Conservation (phyloP, 2,797 vertebrate species). For the Miichthys miiuy region DNA sequence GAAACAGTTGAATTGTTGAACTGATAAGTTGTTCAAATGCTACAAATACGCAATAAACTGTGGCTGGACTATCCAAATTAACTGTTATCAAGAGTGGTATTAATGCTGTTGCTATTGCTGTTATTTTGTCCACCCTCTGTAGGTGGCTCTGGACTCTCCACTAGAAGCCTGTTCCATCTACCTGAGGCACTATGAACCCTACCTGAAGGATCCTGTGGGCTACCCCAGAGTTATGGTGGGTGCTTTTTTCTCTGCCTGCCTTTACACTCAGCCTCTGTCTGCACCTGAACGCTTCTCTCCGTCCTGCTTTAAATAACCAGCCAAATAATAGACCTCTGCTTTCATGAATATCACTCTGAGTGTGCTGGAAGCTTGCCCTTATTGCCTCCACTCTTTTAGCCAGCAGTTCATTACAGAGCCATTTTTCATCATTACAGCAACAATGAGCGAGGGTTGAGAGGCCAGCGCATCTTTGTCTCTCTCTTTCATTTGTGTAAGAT, state of each 20-base stretch:
- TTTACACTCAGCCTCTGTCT: slow-evolving; percentile 1
- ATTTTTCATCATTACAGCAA: slow-evolving; percentile 79
- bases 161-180: slow-evolving; percentile 89
- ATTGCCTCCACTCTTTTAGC: slow-evolving; percentile 56
- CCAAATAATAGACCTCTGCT: slow-evolving; percentile 54
- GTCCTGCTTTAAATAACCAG: slow-evolving; percentile 53
- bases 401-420: slow-evolving; percentile 57
- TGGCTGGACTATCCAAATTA: too few relatives aligned
- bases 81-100: too few relatives aligned
- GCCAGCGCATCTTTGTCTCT: slow-evolving; percentile 56
- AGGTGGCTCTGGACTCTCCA: slow-evolving; percentile 92
- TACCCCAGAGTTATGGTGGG: slow-evolving; percentile 93
- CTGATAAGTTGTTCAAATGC: too few relatives aligned
- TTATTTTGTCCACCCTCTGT: slow-evolving; percentile 34
- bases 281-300: slow-evolving; percentile 43
- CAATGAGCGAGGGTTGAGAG: slow-evolving; percentile 63
- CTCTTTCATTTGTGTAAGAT: slow-evolving; percentile 67
- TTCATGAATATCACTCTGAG: slow-evolving; percentile 55
- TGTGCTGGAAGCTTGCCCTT: slow-evolving; percentile 54
- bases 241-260: slow-evolving; percentile 14
- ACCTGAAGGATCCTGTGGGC: slow-evolving; percentile 91
- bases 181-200: slow-evolving; percentile 90
- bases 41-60: too few relatives aligned
- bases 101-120: background rate
- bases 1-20: too few relatives aligned